Conservation (phyloP, 30 jellyfish, hydroid and myxozoan species). For the Aurelia aurita complex sp. Pacific region DNA sequence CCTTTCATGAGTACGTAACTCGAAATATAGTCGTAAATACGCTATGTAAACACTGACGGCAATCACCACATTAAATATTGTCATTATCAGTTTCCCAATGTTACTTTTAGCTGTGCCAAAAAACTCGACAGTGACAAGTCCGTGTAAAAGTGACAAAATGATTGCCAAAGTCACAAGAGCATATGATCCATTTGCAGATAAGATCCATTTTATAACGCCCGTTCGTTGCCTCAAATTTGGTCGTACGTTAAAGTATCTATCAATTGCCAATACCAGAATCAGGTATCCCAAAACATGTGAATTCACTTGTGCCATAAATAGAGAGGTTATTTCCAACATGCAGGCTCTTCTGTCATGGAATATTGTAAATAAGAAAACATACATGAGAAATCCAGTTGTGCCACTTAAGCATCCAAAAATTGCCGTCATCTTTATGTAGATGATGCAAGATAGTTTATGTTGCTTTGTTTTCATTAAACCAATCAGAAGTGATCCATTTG, state of each 20-base stretch:
- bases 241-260: constrained; percentile 30
- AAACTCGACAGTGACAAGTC: constrained; percentile 42
- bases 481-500: constrained; percentile 23
- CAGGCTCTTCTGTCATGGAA: constrained; percentile 21
- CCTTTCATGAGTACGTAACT: constrained; percentile 10
- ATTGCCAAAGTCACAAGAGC: not conserved
- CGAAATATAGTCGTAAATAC: constrained; percentile 30
- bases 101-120: not conserved
- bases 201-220: constrained; percentile 9
- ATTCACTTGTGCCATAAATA: constrained; percentile 12
- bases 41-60: constrained; percentile 37
- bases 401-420: constrained; percentile 21
- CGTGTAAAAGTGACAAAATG: constrained; percentile 40
- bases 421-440: constrained; percentile 13
- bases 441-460: not conserved
- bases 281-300: constrained; percentile 34
- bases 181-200: constrained; percentile 13
- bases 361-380: constrained; percentile 15
- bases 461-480: constrained; percentile 17
- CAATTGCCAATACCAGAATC: constrained; percentile 36
- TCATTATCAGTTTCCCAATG: constrained; percentile 20
- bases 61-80: constrained; percentile 12
- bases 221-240: constrained; percentile 6
- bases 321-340: constrained; percentile 4
- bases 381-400: constrained; percentile 38